Evolutionary conservation across 1,140 invertebrate species (phyloP), one percentile per base, ranked within the genome.

Genomic region (Scaptomyza hsui): DNA sequence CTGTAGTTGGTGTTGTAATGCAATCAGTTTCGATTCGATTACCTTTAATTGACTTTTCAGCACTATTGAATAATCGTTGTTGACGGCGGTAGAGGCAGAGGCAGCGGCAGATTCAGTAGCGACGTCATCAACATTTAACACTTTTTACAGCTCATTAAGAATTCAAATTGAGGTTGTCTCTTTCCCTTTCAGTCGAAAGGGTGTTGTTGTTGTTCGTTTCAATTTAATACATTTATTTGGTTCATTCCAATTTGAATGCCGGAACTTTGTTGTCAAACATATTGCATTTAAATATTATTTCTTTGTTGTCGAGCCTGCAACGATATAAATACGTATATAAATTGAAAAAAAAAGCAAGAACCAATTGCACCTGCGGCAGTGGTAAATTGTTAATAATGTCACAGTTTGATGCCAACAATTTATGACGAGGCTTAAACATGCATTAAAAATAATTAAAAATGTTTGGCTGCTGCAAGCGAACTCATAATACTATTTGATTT

Each of bases 11-110:
- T 53, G 61, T 55, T 80, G 76, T 80, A 85, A 85, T 80, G 81
- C 73, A 86, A 86, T 80, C 76, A 77, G 73, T 80, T 78, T 78
- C 75, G 83, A 88, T 88, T 88, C 82, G 78, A 88, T 88, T 88
- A 88, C 82, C 82, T 88, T 88, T 88, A 88, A 88, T 88, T 88
- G 78, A 88, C 83, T 88, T 88, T 88, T 89, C 75, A 86, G 78
- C 82, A 60, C 70, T 69, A 74, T 62, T 68, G 55, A 78, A 76
- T 64, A 79, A 55, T 63, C 63, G 75, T 61, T 39, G 73, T 60
- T 55, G 81, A 60, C 77, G 45, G 70, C 48, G 44, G 16, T 51
- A 15, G 53, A 21, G 10, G 24, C 52, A 12, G 39, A 10, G 45
- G 37, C 52, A 24, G 45, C 26, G 41, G 37, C 41, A 5, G 45